Base-by-base conservation (phyloP, 2,888 invertebrate species). In the Pyrochroa serraticornis region DNA sequence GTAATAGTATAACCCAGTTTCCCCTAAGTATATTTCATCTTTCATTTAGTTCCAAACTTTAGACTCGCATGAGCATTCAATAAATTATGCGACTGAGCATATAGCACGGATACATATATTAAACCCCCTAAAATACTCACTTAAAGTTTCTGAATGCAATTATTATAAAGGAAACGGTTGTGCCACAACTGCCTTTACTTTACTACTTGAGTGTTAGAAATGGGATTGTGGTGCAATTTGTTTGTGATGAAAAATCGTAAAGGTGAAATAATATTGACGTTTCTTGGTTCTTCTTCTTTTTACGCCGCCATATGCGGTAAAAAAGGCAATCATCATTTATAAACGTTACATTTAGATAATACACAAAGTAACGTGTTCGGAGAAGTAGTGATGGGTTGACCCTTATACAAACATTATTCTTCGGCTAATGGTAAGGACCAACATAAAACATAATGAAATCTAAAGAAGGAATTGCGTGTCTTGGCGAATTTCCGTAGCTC, bases 381-480 rank as follows among this genome's bases (percentile, higher is more conserved):
- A 35, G 43, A 35, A 42, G 33, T 55, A 43, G 48, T 55, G 54
- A 55, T 48, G 30, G 33, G 54, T 53, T 44, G 41, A 36, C 46
- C 42, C 53, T 53, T 53, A 41, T 14, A 46, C 46, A 53, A 47
- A 53, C 53, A 53, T 52, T 45, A 52, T 37, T 56, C 50, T 56
- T 56, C 49, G n/a, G 33, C 39, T 58, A 58, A 58, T 58, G 39
- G 49, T 44, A 54, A 38, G 44, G 51, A 50, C 50, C 49, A 50
- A 54, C 50, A 55, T 50, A 55, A 60, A 47, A 55, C 51, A 60
- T 55, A 60, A 60, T 55, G 47, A 60, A 55, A 60, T 51, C 55
- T 56, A 51, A 56, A 51, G 53, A 53, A 58, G 48, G 55, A 60
- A 56, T 60, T 60, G 60, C 60, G 55, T 60, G 60, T 35, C 51